Conservation (phyloP, 1,140 invertebrate species). For the Macrosteles quadrilineatus region DNA sequence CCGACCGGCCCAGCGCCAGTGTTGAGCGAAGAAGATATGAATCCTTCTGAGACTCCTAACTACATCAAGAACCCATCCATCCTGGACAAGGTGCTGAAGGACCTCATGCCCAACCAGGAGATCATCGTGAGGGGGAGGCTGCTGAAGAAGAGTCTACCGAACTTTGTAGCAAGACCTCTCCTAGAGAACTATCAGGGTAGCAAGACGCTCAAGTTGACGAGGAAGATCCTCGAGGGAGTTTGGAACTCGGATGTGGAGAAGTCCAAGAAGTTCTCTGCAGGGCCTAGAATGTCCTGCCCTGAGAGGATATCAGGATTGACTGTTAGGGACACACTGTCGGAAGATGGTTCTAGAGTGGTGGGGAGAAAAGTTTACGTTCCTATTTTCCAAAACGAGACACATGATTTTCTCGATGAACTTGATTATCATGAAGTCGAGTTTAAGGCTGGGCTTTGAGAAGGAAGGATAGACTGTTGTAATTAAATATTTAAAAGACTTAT, state of each 20-base stretch:
- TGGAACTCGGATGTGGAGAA: not conserved
- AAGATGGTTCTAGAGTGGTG: not conserved
- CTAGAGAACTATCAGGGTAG: not conserved
- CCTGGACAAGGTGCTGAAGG: not conserved
- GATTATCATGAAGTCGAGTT: not conserved
- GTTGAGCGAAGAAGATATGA: not conserved
- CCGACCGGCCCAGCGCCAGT: not conserved
- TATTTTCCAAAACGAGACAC: not conserved
- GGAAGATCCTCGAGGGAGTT: not conserved
- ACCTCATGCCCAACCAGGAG: not conserved
- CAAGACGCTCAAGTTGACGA: not conserved
- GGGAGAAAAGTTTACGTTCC: not conserved
- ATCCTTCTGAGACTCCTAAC: not conserved
- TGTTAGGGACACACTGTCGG: not conserved
- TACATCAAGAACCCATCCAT: not conserved
- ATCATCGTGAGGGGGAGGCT: constrained; percentile 1
- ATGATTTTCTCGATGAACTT: constrained; percentile 3
- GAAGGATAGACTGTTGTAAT: not conserved
- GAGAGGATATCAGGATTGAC: not conserved
- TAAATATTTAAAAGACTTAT: not conserved
- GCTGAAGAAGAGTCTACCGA: not conserved
- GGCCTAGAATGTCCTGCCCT: not conserved
- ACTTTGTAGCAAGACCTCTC: not conserved
- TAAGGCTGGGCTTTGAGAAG: not conserved
- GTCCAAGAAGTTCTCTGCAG: not conserved